phyloP scores from a whole-genome alignment of 2,113 vertebrate species.

The Tapirus terrestris region DNA sequence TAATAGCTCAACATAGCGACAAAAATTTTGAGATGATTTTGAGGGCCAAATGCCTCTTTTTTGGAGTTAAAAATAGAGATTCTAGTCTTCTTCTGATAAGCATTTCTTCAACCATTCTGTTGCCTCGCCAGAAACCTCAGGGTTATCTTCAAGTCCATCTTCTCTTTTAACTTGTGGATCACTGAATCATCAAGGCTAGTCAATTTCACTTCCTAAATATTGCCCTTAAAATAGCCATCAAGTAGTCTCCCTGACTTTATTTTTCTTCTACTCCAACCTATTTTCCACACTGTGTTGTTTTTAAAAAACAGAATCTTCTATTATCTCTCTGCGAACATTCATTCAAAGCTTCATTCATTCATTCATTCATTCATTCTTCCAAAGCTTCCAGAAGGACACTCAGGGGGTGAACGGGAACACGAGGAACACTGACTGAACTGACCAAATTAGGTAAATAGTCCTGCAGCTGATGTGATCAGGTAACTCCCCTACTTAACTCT shows the following conservation, averaged over 20 bases:
- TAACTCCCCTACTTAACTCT: no score
- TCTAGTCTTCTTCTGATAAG: background rate
- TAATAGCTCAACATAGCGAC: background rate
- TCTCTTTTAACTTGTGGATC: background rate
- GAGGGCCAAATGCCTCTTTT: background rate
- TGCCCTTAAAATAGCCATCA: background rate
- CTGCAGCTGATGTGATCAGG: background rate
- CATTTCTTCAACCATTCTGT: background rate
- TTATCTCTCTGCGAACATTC: background rate
- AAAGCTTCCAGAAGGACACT: background rate
- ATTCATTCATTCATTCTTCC: background rate
- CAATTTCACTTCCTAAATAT: background rate
- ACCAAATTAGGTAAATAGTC: background rate
- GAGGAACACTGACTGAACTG: background rate
- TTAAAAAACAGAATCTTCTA: background rate
- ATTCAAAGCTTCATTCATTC: background rate
- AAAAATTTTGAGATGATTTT: background rate
- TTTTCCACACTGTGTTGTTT: background rate
- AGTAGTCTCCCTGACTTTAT: background rate
- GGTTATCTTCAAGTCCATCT: background rate
- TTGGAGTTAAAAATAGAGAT: slow-evolving; percentile 32
- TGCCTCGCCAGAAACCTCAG: background rate
- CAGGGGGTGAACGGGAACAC: fast-evolving
- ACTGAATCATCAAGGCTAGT: background rate
- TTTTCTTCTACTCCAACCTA: background rate